These are phyloP conservation scores for Amorpha juglandis DNA, from an alignment of 2,888 invertebrate genomes.

Conservation along the genomic window DNA sequence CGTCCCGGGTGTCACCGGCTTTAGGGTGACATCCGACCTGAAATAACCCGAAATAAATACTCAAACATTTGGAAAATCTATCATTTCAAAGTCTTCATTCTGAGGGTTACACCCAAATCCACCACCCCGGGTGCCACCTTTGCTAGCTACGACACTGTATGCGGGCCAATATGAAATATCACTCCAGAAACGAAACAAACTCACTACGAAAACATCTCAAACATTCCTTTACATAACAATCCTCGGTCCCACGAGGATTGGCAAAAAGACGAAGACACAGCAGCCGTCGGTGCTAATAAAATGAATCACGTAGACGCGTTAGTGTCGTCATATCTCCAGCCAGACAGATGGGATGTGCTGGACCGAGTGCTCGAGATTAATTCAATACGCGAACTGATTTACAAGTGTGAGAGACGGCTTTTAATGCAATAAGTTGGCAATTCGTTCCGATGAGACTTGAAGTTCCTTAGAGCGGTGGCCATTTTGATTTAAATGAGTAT, in stretches of 20 bases:
- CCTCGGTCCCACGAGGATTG: not conserved
- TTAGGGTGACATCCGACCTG: no score
- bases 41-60: no score
- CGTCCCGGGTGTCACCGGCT: no score
- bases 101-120: no score
- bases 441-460: not conserved
- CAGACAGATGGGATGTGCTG: constrained; percentile 5
- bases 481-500: no score
- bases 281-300: constrained; percentile 11
- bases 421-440: constrained; percentile 4
- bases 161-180: not conserved
- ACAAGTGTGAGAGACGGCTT: constrained; percentile 8
- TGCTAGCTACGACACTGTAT: not conserved
- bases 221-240: constrained; percentile 9
- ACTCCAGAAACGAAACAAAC: not conserved
- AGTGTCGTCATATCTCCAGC: constrained; percentile 19
- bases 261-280: constrained; percentile 16
- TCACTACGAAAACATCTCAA: not conserved
- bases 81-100: no score
- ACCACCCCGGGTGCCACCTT: no score
- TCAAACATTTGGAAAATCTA: no score
- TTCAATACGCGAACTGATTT: constrained; percentile 21
- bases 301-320: constrained; percentile 19
- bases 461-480: not conserved
- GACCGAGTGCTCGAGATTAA: constrained; percentile 4